Evolutionary conservation across 2,797 vertebrate species (phyloP), one percentile per base, ranked within the genome.

Genomic region (Huso huso): DNA sequence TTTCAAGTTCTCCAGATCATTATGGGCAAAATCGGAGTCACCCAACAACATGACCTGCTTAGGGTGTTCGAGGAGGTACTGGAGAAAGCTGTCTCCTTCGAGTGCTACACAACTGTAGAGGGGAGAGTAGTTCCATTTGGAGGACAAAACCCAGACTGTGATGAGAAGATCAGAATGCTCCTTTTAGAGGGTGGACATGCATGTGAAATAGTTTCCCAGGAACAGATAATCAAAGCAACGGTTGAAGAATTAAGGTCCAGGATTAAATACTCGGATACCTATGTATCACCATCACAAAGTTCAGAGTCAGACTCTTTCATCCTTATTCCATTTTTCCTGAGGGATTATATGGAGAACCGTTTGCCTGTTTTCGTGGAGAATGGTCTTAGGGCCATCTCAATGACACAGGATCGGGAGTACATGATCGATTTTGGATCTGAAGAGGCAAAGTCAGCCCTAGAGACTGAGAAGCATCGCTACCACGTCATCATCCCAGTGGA

Each of bases 401-500:
- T 81, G 77, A 64, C 71, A 18, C 63, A 2, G 37, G 71, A 68
- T 8, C 66, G 76, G 64, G 74, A 82, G 67, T 70, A 78, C 52
- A 73, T 73, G 65, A 75, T 78, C 8, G 72, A 72, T 23, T 50
- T 59, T 23, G 60, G 63, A 49, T 11, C 10, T 0, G 61, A 58
- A 1, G 58, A 66, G 52, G 53, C 64, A 11, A 18, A 18, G 18
- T 18, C 18, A 18, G 18, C 2, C 1, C 18, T 1, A 2, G 18
- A 18, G n/a, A 8, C 13, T 48, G 66, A 73, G n/a, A 62, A 37
- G 8, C 59, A 63, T 8, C 53, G 49, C 15, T 67, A 67, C 48
- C 58, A 73, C 10, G 48, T 63, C 2, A 67, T 79, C n/a, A 73
- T 77, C 57, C 77, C 77, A 23, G 72, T 82, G 12, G 80, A 82